Conservation (phyloP, 2,888 invertebrate species). For the Heliconius hortense region DNA sequence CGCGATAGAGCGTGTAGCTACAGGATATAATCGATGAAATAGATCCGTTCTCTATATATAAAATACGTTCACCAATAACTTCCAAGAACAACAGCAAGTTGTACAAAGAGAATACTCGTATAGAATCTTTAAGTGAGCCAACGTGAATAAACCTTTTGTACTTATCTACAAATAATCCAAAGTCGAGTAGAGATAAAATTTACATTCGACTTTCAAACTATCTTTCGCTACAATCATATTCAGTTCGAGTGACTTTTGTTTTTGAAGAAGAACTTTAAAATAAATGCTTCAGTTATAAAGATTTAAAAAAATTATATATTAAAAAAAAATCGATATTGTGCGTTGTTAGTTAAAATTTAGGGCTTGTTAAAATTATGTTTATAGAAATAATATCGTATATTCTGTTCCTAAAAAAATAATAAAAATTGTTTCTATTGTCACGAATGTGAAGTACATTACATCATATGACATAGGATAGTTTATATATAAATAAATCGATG, state of each 20-base stretch:
- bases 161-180: slow-evolving; percentile 15
- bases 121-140: slow-evolving; percentile 13
- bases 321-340: no score
- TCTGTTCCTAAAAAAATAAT: no score
- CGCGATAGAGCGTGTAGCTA: no score
- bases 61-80: background rate
- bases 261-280: no score
- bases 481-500: no score
- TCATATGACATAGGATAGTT: no score
- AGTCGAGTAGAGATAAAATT: slow-evolving; percentile 6
- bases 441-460: no score
- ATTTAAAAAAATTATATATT: no score
- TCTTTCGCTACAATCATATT: background rate
- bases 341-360: no score
- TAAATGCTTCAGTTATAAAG: background rate
- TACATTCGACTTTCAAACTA: slow-evolving; percentile 7
- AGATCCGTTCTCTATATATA: background rate
- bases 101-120: slow-evolving; percentile 10
- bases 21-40: background rate
- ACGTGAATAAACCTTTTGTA: slow-evolving; percentile 19
- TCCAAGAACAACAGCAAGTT: slow-evolving; percentile 12
- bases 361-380: no score
- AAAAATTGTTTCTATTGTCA: no score
- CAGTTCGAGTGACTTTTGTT: background rate
- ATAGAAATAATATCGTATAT: no score